Percentiles rank a stretch among this genome's conserved stretches.
Conservation (phyloP, 92 coral and sea anemone species). For the Scolanthus callimorphus region DNA sequence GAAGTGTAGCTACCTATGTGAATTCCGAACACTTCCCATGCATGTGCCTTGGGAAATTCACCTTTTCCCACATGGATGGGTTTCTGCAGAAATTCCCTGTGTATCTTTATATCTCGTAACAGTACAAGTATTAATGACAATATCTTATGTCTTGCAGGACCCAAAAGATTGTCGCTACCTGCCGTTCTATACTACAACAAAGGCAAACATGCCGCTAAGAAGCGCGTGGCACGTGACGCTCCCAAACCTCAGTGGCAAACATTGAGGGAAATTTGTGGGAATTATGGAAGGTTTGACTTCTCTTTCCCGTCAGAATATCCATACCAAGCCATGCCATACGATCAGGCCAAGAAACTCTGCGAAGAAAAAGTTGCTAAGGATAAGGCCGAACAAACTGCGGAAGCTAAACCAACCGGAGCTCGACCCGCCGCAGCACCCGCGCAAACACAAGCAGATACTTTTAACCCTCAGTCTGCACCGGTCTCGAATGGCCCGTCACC, state of each 20-base stretch:
- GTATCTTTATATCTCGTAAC: neutral
- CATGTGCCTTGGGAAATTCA: neutral
- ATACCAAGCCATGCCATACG: constrained; percentile 5
- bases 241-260: constrained; percentile 10
- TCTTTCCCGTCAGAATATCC: no score
- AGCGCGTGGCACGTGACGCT: constrained; percentile 20
- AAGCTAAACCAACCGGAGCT: constrained; percentile 21
- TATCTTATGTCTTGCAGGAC: no score
- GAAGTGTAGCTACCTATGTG: no score
- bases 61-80: neutral
- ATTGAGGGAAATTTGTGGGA: no score
- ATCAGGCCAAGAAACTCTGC: no score
- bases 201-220: constrained; percentile 14
- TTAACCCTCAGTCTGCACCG: no score
- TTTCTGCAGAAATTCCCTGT: neutral
- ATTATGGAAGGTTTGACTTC: no score
- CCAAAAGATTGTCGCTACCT: constrained; percentile 41
- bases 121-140: no score
- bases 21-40: no score
- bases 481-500: no score
- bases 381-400: constrained; percentile 12
- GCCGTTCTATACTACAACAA: constrained; percentile 56
- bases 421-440: constrained; percentile 9
- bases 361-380: no score
- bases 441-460: no score